Conservation (phyloP, 1,140 invertebrate genomes). For the Cecropterus lyciades region DNA sequence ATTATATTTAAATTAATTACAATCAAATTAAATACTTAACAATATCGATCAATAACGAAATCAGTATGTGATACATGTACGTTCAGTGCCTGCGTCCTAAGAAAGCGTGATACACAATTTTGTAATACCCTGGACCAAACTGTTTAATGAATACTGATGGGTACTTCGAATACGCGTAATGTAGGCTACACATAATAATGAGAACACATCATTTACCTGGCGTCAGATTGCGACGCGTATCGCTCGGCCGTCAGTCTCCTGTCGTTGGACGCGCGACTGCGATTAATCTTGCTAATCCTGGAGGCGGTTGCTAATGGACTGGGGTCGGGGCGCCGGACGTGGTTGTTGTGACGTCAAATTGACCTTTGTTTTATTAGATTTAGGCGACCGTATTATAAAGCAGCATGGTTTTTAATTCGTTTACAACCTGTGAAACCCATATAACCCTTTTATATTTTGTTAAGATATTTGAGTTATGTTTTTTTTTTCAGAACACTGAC, state of each 20-base stretch:
- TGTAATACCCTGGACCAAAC: too few species aligned
- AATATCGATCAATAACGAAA: too few species aligned
- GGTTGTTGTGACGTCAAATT: conserved; percentile 10
- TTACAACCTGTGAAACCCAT: too few species aligned
- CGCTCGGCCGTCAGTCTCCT: conserved; percentile 45
- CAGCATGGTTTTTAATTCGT: neutral
- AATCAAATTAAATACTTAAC: too few species aligned
- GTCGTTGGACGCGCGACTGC: conserved; percentile 41
- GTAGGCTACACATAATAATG: neutral
- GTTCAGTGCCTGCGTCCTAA: too few species aligned
- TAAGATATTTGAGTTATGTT: too few species aligned
- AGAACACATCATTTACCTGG: neutral
- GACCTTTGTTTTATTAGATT: conserved; percentile 18
- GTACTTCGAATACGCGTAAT: too few species aligned
- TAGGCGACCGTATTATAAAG: conserved; percentile 8
- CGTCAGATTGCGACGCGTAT: conserved; percentile 27
- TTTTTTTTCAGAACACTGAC: too few species aligned
- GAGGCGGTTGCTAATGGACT: conserved; percentile 47
- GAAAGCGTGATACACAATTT: too few species aligned
- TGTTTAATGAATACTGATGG: too few species aligned
- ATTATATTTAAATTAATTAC: too few species aligned
- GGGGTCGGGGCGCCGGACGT: conserved; percentile 27
- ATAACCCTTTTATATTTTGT: neutral
- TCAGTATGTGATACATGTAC: too few species aligned
- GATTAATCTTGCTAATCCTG: conserved; percentile 56